A percentile compares a stretch with the other conserved stretches of the same genome.
Evolutionary conservation across 2,888 invertebrate species (phyloP).

Genomic region (Heteropelma amictum): DNA sequence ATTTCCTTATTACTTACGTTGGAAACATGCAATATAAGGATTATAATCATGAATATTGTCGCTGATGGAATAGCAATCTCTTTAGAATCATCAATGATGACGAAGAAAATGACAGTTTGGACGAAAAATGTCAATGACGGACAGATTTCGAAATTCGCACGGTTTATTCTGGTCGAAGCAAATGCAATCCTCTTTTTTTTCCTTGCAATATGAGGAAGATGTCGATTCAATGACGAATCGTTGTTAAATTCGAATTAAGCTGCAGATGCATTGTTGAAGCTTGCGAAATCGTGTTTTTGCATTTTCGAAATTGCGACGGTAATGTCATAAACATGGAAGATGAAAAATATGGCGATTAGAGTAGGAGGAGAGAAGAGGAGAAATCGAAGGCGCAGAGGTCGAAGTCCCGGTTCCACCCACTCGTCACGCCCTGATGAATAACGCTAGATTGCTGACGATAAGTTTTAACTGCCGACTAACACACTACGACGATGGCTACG

Average conservation of each 20-base stretch:
- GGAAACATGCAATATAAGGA: slow-evolving; percentile 5
- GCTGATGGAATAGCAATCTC: neutral
- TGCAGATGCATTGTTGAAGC: too few species aligned
- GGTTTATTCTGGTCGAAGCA: too few species aligned
- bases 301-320: neutral
- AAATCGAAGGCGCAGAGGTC: slow-evolving; percentile 42
- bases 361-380: slow-evolving; percentile 29
- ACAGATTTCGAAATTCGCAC: too few species aligned
- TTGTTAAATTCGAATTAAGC: too few species aligned
- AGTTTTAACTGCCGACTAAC: slow-evolving; percentile 65
- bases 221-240: too few species aligned
- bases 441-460: slow-evolving; percentile 65
- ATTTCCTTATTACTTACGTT: neutral
- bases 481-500: slow-evolving; percentile 52
- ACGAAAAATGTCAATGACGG: too few species aligned
- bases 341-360: slow-evolving; percentile 9
- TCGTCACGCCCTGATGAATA: slow-evolving; percentile 67
- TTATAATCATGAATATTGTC: slow-evolving; percentile 15
- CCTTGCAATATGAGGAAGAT: too few species aligned
- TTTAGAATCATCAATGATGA: neutral
- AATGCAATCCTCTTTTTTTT: too few species aligned
- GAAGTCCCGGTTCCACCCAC: slow-evolving; percentile 60
- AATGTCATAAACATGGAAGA: neutral
- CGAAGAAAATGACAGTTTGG: too few species aligned
- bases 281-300: too few species aligned